phyloP scores from a whole-genome alignment of 2,113 vertebrate species.

The Podocnemis expansa region DNA sequence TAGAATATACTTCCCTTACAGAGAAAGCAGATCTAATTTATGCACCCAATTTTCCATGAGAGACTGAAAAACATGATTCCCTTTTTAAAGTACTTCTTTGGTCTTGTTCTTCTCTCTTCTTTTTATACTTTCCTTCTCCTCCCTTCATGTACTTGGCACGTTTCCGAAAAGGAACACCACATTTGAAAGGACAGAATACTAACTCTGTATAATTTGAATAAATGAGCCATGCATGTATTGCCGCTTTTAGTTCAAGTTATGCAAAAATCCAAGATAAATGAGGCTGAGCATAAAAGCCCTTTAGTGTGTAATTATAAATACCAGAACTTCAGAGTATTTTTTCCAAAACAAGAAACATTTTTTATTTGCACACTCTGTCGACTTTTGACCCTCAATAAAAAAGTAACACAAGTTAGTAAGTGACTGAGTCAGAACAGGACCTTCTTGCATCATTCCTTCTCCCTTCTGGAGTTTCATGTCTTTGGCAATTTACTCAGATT shows the following conservation, averaged over 20 bases:
- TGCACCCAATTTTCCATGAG: neutral
- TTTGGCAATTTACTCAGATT: slow-evolving; percentile 34
- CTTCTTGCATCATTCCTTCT: slow-evolving; percentile 62
- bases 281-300: slow-evolving; percentile 55
- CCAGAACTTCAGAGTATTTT: slow-evolving; percentile 51
- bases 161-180: slow-evolving; percentile 48
- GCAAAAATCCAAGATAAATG: slow-evolving; percentile 65
- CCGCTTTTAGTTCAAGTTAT: slow-evolving; percentile 63
- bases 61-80: slow-evolving; percentile 36
- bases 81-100: slow-evolving; percentile 18
- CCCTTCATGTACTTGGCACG: slow-evolving; percentile 28
- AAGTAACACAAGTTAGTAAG: slow-evolving; percentile 56
- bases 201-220: slow-evolving; percentile 65
- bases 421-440: slow-evolving; percentile 67
- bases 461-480: slow-evolving; percentile 52
- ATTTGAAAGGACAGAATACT: slow-evolving; percentile 61
- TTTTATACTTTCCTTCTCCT: slow-evolving; percentile 21
- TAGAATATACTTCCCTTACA: neutral
- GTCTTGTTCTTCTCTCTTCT: slow-evolving; percentile 33
- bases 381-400: slow-evolving; percentile 69
- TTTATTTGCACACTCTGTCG: slow-evolving; percentile 64
- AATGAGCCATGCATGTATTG: slow-evolving; percentile 56
- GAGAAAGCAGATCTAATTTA: neutral
- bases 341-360: slow-evolving; percentile 63
- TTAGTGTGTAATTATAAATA: slow-evolving; percentile 58